A percentile compares a stretch with the other conserved stretches of the same genome.
Conservation (phyloP, 2,113 vertebrate species). For the Archocentrus centrarchus region DNA sequence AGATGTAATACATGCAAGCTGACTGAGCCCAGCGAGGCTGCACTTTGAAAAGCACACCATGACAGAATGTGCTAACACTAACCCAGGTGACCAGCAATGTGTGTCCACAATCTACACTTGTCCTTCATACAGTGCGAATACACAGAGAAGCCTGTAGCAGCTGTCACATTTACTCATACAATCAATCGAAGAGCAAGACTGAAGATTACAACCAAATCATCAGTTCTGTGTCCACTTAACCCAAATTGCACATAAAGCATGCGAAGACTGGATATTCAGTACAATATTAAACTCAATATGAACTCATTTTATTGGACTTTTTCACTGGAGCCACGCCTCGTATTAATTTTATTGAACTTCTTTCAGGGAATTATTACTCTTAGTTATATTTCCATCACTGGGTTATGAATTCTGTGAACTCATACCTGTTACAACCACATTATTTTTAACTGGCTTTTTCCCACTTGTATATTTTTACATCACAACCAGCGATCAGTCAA, state of each 20-base stretch:
- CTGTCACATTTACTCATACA: background rate
- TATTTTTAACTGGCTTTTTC: background rate
- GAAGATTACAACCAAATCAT: background rate
- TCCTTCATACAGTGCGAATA: background rate
- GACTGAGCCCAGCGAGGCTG: background rate
- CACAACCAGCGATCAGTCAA: background rate
- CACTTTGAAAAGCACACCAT: background rate
- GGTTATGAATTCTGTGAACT: slow-evolving; percentile 1
- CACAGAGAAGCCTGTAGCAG: background rate
- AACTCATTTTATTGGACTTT: slow-evolving; percentile 5
- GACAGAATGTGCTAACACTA: background rate
- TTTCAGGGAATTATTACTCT: background rate
- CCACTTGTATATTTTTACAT: background rate
- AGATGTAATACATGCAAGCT: background rate
- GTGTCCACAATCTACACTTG: background rate
- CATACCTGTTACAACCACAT: slow-evolving; percentile 5
- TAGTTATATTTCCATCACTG: background rate
- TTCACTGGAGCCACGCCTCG: background rate
- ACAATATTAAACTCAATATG: background rate
- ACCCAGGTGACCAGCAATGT: background rate
- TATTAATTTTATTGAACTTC: slow-evolving; percentile 17
- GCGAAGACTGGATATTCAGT: background rate
- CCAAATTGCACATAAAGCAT: background rate
- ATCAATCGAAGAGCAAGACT: background rate
- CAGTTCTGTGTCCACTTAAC: background rate